Base-by-base conservation (phyloP, 2,113 vertebrate genomes). In the Megaceryle maxima region DNA sequence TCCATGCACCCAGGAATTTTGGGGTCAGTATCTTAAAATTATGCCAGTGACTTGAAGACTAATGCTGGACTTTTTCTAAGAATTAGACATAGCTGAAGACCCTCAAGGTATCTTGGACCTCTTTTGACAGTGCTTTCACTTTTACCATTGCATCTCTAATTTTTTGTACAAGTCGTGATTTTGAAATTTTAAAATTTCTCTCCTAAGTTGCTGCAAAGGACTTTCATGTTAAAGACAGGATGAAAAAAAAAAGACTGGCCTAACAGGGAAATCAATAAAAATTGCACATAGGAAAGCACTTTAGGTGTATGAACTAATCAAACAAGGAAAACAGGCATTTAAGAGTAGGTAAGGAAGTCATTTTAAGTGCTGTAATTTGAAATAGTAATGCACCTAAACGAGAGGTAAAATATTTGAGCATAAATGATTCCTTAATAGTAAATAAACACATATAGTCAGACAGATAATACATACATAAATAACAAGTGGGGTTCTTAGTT, bases 201-300 rank as follows among this genome's bases (percentile, higher is more conserved):
- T 55, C 50, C n/a, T 29, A 46, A 41, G 18, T 13, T 85, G 6
- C 57, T 85, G 13, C 19, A 21, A 37, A 41, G 19, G 13, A 3
- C 19, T 68, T 73, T 79, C 22, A 39, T 0, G 1, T 37, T 76
- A 80, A 77, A 91, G 43, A 46, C 26, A 33, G 46, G 43, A 75
- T 80, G 22, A n/a, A 74, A 76, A 85, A 76, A 85, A 86, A 74
- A 5, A 57, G 14, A 16, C 39, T 35, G n/a, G 9, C 16, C 72
- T 41, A 95, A 80, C 3, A 18, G 46, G 55, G 70, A 60, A 86
- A 95, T 88, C 39, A 51, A 75, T 73, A 92, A 97, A 94, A 90
- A 77, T 22, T 63, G 13, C 26, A 20, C 21, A 4, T 35, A 74
- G 35, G 56, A 63, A 93, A 81, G 29, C 39, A 28, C 44, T 93